A percentile compares a stretch with the other conserved stretches of the same genome.
Conservation (phyloP, 2,888 invertebrate genomes). For the Proisotoma minuta region DNA sequence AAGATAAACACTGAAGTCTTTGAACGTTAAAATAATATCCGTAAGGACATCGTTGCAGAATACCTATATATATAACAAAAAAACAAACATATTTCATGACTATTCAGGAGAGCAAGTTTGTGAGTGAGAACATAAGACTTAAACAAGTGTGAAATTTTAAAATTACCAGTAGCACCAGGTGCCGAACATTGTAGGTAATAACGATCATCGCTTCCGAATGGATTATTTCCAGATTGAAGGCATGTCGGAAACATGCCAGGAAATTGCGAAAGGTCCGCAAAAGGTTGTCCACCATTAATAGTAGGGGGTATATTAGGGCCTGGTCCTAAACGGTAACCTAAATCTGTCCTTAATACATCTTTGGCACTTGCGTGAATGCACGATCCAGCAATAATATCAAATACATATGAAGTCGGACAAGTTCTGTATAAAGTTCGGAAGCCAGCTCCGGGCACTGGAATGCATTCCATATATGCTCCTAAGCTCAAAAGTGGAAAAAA, state of each 20-base stretch:
- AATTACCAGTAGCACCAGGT: background rate
- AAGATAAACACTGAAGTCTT: slow-evolving; percentile 20
- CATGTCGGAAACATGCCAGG: slow-evolving; percentile 18
- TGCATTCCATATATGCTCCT: slow-evolving; percentile 23
- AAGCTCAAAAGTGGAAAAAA: slow-evolving; percentile 16
- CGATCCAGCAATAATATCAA: slow-evolving; percentile 14
- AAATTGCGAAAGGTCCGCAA: slow-evolving; percentile 18
- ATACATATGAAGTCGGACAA: slow-evolving; percentile 31
- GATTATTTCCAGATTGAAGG: slow-evolving; percentile 7
- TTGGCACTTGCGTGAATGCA: slow-evolving; percentile 29
- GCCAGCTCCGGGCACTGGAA: slow-evolving; percentile 2
- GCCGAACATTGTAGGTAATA: slow-evolving; percentile 24
- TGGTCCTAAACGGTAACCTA: slow-evolving; percentile 29
- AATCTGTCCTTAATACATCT: slow-evolving; percentile 23
- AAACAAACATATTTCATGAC: background rate
- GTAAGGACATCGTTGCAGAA: slow-evolving; percentile 28
- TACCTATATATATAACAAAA: slow-evolving; percentile 17
- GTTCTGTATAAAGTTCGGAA: slow-evolving; percentile 10
- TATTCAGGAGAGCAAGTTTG: background rate
- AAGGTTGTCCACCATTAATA: slow-evolving; percentile 9
- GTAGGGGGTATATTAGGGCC: slow-evolving; percentile 1
- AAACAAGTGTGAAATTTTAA: background rate
- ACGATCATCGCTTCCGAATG: slow-evolving; percentile 35
- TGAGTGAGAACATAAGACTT: background rate
- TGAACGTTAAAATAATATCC: slow-evolving; percentile 34